Evolutionary conservation across 2,888 invertebrate genomes (phyloP).

Genomic region (Deilephila porcellus): DNA sequence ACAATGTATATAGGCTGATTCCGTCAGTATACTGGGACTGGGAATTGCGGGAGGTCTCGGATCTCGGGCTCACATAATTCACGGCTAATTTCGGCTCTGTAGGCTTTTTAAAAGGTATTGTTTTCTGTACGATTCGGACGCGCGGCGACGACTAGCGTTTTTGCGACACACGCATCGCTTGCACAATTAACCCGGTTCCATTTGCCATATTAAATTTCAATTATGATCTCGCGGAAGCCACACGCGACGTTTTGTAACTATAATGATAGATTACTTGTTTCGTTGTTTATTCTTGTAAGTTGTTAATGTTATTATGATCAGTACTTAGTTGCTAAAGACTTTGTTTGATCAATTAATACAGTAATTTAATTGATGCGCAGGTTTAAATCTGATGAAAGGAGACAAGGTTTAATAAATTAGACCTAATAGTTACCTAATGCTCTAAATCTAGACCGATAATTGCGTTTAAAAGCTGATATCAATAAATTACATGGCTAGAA

Average conservation of each 20-base stretch:
- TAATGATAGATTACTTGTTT: conserved; percentile 42
- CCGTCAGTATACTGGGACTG: background rate
- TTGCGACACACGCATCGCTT: conserved; percentile 47
- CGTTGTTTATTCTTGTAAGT: conserved; percentile 7
- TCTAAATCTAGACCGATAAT: no score
- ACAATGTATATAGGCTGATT: background rate
- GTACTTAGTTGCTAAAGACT: background rate
- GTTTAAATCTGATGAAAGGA: no score
- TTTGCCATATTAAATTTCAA: conserved; percentile 59
- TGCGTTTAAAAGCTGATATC: no score
- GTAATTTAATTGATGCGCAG: no score
- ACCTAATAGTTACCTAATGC: no score
- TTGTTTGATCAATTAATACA: background rate
- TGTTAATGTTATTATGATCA: no score
- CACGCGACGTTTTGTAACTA: conserved; percentile 28
- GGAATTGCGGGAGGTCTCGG: no score
- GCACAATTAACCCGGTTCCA: conserved; percentile 65
- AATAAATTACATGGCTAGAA: no score
- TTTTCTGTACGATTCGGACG: conserved; percentile 28
- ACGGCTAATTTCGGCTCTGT: background rate
- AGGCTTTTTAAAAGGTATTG: conserved; percentile 3
- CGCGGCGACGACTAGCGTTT: conserved; percentile 43
- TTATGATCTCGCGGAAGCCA: conserved; percentile 53
- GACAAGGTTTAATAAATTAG: no score
- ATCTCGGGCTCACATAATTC: background rate